These are phyloP conservation scores for Geopemphigus sp. DNA, from an alignment of 1,140 invertebrate genomes.

Conservation along the genomic window DNA sequence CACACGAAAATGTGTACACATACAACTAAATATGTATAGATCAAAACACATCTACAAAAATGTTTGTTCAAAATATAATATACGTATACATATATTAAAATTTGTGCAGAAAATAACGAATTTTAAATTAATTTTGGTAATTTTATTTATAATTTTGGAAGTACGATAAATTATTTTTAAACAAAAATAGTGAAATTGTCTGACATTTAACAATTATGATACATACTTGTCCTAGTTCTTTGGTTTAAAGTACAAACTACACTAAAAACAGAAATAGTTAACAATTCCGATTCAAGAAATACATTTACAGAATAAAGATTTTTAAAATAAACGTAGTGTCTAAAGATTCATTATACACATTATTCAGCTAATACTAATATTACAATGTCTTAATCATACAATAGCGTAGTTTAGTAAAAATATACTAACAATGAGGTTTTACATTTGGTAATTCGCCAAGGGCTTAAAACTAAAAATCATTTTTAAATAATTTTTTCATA, in stretches of 20 bases:
- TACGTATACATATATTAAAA: too few relatives aligned
- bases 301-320: not conserved
- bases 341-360: not conserved
- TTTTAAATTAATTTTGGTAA: not conserved
- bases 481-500: too few relatives aligned
- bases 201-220: not conserved
- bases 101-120: not conserved
- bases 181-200: slow-evolving; percentile 9
- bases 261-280: slow-evolving; percentile 5
- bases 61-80: too few relatives aligned
- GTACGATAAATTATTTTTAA: slow-evolving; percentile 13
- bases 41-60: too few relatives aligned
- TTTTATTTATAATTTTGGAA: slow-evolving; percentile 17
- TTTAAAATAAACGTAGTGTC: not conserved
- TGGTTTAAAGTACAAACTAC: not conserved
- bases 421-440: not conserved
- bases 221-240: not conserved
- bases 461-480: not conserved
- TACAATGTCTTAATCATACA: not conserved
- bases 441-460: not conserved
- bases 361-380: not conserved
- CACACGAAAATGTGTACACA: too few relatives aligned
- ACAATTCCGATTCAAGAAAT: not conserved
- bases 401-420: not conserved
- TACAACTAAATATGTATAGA: too few relatives aligned